Evolutionary conservation across 1,140 invertebrate species (phyloP).

Genomic region (Anastrepha ludens): DNA sequence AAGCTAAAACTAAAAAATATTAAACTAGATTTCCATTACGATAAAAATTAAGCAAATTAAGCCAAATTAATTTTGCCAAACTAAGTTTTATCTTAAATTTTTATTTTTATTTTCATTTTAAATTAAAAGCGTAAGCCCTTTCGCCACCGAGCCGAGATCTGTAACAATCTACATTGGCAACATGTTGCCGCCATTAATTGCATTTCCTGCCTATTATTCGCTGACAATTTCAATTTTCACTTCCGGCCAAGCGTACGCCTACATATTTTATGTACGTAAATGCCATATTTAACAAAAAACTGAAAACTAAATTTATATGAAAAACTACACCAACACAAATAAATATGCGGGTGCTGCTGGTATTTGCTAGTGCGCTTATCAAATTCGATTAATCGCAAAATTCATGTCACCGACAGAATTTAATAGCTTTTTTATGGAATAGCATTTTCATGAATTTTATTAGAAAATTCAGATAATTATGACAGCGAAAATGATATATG

Average conservation of each 20-base stretch:
- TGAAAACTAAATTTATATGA: neutral
- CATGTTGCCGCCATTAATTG: conserved; percentile 60
- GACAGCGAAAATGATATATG: conserved; percentile 52
- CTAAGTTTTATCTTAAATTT: neutral
- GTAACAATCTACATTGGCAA: neutral
- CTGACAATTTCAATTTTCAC: conserved; percentile 67
- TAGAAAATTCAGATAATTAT: conserved; percentile 46
- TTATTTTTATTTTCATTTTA: neutral
- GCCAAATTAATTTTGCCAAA: neutral
- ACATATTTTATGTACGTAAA: neutral
- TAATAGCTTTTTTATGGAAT: conserved; percentile 13
- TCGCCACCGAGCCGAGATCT: neutral
- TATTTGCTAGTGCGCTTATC: conserved; percentile 58
- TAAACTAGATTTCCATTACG: no score
- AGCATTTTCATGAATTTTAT: conserved; percentile 32
- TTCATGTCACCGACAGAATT: conserved; percentile 38
- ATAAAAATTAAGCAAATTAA: neutral
- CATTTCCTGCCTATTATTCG: conserved; percentile 61
- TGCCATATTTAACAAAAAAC: neutral
- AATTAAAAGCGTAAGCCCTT: conserved; percentile 13
- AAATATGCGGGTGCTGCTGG: neutral
- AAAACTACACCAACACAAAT: neutral
- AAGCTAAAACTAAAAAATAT: no score
- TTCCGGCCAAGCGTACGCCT: conserved; percentile 57
- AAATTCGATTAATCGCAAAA: conserved; percentile 64